phyloP scores from a whole-genome alignment of 2,113 vertebrate genomes.

The Mobula birostris region DNA sequence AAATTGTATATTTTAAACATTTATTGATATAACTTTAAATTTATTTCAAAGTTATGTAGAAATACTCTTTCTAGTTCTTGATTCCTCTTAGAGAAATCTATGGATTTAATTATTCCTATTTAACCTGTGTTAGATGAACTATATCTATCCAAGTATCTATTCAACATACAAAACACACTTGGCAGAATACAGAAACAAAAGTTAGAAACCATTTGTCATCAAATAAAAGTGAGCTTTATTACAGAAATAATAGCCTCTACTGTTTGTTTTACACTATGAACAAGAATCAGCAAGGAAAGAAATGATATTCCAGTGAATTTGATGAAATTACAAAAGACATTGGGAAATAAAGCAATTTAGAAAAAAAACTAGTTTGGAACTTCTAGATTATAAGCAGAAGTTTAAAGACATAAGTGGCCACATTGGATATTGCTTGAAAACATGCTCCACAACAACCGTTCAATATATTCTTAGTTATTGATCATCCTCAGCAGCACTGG shows the following conservation, averaged over 20 bases:
- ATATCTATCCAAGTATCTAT: not conserved
- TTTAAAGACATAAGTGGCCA: constrained; percentile 85
- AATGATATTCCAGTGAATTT: not conserved
- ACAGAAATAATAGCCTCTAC: not conserved
- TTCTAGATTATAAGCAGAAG: constrained; percentile 95
- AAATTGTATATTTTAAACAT: not conserved
- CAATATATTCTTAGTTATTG: too few relatives aligned
- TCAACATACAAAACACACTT: not conserved
- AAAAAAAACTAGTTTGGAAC: constrained; percentile 85
- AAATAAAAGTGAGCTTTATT: not conserved
- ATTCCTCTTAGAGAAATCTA: not conserved
- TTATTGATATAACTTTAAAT: not conserved
- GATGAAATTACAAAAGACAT: constrained; percentile 41
- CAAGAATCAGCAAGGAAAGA: not conserved
- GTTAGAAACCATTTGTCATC: not conserved
- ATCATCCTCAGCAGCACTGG: too few relatives aligned
- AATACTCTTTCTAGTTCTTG: not conserved
- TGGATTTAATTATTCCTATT: not conserved
- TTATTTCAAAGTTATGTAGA: not conserved
- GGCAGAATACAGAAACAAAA: not conserved
- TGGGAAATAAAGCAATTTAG: constrained; percentile 64
- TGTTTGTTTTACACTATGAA: not conserved
- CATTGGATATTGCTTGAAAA: too few relatives aligned
- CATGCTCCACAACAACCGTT: too few relatives aligned
- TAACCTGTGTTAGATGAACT: not conserved